Percentiles rank a stretch among this genome's conserved stretches.
phyloP scores from a whole-genome alignment of 1,140 invertebrate genomes.

The Diabrotica virgifera region DNA sequence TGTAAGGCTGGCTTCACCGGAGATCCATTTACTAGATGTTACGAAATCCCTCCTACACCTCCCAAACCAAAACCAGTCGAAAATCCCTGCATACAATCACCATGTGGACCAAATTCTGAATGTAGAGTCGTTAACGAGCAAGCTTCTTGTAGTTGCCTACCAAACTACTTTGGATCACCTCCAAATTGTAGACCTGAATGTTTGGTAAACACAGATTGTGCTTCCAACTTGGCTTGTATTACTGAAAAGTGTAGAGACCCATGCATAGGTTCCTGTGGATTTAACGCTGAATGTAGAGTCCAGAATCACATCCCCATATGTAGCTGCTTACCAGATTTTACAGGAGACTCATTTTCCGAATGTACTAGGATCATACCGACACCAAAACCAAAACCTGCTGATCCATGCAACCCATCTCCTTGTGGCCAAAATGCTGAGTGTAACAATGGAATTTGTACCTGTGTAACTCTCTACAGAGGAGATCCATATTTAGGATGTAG shows the following conservation, averaged over 20 bases:
- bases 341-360: constrained; percentile 69
- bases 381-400: constrained; percentile 37
- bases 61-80: constrained; percentile 46
- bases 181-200: constrained; percentile 78
- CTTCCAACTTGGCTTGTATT: constrained; percentile 72
- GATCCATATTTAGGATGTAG: constrained; percentile 64
- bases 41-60: constrained; percentile 40
- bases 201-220: constrained; percentile 75
- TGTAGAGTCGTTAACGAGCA: constrained; percentile 61
- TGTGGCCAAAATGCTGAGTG: constrained; percentile 66
- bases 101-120: constrained; percentile 73
- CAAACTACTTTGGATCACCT: constrained; percentile 74
- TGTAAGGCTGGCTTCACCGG: constrained; percentile 67
- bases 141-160: constrained; percentile 70
- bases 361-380: constrained; percentile 54
- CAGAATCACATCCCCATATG: constrained; percentile 74
- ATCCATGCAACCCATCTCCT: constrained; percentile 59
- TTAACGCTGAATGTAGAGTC: constrained; percentile 71
- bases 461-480: constrained; percentile 64
- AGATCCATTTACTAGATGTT: constrained; percentile 70
- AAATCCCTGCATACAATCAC: constrained; percentile 74
- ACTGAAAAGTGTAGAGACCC: constrained; percentile 75
- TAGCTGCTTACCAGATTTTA: constrained; percentile 62
- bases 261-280: constrained; percentile 74
- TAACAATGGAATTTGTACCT: constrained; percentile 59